A percentile compares a stretch with the other conserved stretches of the same genome.
Evolutionary conservation across 2,888 invertebrate species (phyloP).

Genomic region (Drosophila putrida): DNA sequence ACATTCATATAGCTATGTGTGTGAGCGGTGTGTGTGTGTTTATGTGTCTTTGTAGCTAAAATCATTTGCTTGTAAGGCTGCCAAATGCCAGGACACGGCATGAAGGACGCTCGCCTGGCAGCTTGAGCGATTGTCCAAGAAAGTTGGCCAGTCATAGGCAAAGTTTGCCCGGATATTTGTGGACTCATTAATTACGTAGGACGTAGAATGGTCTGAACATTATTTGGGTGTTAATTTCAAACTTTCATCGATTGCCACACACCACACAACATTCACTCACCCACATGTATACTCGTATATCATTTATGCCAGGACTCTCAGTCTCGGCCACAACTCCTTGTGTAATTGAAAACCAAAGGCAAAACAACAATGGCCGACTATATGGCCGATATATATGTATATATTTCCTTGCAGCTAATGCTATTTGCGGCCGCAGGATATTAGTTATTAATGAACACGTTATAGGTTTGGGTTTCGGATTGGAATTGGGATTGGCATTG

Average conservation of each 20-base stretch:
- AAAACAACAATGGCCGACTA: constrained; percentile 69
- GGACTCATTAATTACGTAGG: constrained; percentile 76
- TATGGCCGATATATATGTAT: constrained; percentile 29
- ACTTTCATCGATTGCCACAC: constrained; percentile 72
- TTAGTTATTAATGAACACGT: constrained; percentile 80
- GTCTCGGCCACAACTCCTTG: constrained; percentile 55
- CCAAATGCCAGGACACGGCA: constrained; percentile 62
- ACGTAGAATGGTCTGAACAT: constrained; percentile 29
- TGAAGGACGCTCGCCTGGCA: constrained; percentile 40
- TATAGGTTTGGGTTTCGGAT: constrained; percentile 50
- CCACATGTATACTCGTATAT: constrained; percentile 26
- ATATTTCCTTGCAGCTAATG: constrained; percentile 59
- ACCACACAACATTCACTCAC: constrained; percentile 22
- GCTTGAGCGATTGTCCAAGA: constrained; percentile 73
- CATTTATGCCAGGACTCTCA: constrained; percentile 38
- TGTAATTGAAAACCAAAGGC: constrained; percentile 77
- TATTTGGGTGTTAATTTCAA: constrained; percentile 78
- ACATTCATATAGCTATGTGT: constrained; percentile 1
- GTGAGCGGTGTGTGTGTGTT: neutral
- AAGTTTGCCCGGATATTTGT: constrained; percentile 65
- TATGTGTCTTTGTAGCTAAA: constrained; percentile 48
- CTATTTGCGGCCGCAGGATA: constrained; percentile 78
- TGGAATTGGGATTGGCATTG: constrained; percentile 22
- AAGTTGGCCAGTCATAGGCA: constrained; percentile 56
- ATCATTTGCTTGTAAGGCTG: constrained; percentile 74